Evolutionary conservation across 2,888 invertebrate species (phyloP), one percentile per base, ranked within the genome.

Genomic region (Microctonus brassicae): DNA sequence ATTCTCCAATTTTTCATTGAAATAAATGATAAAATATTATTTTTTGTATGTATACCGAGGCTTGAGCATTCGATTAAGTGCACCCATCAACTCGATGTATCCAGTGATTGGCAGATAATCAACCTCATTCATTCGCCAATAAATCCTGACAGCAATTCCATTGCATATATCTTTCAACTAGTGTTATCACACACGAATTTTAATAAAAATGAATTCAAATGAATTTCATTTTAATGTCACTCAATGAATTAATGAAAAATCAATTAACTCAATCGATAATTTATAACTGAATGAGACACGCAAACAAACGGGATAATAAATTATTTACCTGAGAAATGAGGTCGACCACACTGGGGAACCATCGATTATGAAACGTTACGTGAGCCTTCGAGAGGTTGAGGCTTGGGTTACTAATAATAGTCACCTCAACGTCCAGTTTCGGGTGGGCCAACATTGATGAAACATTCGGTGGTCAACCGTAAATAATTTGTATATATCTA

Each of bases 401-500:
- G 34, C 80, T 81, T 53, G 80, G 78, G 75, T 83, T 82, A 63
- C 72, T 72, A 17, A 83, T 77, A 66, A 81, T 61, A 63, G 64
- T 80, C 69, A 78, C 79, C 60, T 76, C 55, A 62, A 81, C 29
- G 34, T 78, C 73, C 7, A 79, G 10, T 9, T 24, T 13, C 3
- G 75, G 71, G 55, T 61, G 76, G n/a, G 53, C 60, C 65, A 70
- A 20, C 79, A 80, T 80, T 42, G 36, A 33, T 36, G 2, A 52
- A 57, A 29, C 10, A 69, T 55, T 47, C 17, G 17, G 1, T 1
- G n/a, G 6, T 34, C 20, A 33, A 58, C 33, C 58, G 2, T 34
- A 34, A n/a, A n/a, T n/a, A n/a, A n/a, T n/a, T 24, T 55, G 26
- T 26, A n/a, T 39, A 39, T 39, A 47, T 20, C 17, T 1, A 47